phyloP scores from a whole-genome alignment of 2,797 vertebrate genomes.

The Eospalax fontanierii region DNA sequence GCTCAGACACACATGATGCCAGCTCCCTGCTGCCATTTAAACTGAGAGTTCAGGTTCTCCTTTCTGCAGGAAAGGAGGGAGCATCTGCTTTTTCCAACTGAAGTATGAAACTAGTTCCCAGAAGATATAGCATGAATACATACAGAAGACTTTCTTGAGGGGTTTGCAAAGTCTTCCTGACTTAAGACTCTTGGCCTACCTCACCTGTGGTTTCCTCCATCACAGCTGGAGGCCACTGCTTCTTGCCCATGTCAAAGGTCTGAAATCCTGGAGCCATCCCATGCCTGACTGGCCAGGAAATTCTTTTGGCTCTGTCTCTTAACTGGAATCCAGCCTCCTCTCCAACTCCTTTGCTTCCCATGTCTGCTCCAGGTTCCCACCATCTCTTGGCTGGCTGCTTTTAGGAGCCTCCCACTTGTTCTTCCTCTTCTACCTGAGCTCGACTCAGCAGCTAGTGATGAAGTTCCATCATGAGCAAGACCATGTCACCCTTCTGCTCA shows the following conservation, averaged over 20 bases:
- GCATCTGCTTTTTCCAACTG: not conserved
- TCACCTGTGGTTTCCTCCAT: not conserved
- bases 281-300: constrained; percentile 3
- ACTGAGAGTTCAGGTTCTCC: not conserved
- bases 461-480: not conserved
- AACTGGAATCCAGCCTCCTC: not conserved
- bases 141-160: not conserved
- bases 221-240: constrained; percentile 7
- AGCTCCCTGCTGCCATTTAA: constrained; percentile 10
- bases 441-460: not conserved
- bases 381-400: not conserved
- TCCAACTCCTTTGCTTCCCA: not conserved
- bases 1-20: not conserved
- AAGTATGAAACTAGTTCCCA: constrained; percentile 2
- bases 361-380: not conserved
- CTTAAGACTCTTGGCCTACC: not conserved
- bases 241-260: constrained; percentile 49
- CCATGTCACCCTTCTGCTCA: not conserved
- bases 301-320: not conserved
- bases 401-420: not conserved
- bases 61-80: not conserved
- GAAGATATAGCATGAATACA: not conserved
- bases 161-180: not conserved
- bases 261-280: not conserved
- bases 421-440: not conserved